Percentiles rank a stretch among this genome's conserved stretches.
phyloP scores from a whole-genome alignment of 2,888 invertebrate genomes.

The Stegophylla sp. region DNA sequence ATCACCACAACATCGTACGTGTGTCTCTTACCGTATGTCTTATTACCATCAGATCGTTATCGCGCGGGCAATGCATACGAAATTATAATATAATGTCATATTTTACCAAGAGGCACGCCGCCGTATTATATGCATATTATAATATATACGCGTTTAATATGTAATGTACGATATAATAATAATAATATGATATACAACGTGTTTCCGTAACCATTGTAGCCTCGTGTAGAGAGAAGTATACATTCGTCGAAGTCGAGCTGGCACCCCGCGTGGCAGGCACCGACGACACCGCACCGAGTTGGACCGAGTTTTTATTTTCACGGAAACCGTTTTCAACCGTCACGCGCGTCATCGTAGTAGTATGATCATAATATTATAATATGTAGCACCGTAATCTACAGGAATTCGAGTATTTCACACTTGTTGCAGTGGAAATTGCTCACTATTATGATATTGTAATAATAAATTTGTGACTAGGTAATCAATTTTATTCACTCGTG shows the following conservation, averaged over 20 bases:
- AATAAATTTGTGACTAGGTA: too few species aligned
- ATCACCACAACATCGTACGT: slow-evolving; percentile 15
- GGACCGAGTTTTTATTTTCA: not conserved
- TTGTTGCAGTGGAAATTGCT: too few species aligned
- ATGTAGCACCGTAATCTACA: too few species aligned
- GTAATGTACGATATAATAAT: not conserved
- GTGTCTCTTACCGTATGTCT: not conserved
- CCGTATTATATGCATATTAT: not conserved
- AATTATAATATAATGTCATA: slow-evolving; percentile 47
- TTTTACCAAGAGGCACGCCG: not conserved
- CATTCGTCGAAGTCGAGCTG: not conserved
- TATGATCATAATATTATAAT: too few species aligned
- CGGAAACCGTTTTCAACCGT: not conserved
- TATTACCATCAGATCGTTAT: slow-evolving; percentile 41
- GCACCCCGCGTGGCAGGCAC: not conserved
- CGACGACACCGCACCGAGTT: not conserved
- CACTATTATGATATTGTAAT: too few species aligned
- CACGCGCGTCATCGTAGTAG: too few species aligned
- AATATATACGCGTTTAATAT: not conserved
- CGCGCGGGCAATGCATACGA: slow-evolving; percentile 9
- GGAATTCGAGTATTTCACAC: too few species aligned
- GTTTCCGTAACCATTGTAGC: slow-evolving; percentile 3
- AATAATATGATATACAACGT: slow-evolving; percentile 13
- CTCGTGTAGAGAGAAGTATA: not conserved
- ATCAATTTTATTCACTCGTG: too few species aligned